Conservation (phyloP, 2,888 invertebrate genomes). For the Troilus luridus region DNA sequence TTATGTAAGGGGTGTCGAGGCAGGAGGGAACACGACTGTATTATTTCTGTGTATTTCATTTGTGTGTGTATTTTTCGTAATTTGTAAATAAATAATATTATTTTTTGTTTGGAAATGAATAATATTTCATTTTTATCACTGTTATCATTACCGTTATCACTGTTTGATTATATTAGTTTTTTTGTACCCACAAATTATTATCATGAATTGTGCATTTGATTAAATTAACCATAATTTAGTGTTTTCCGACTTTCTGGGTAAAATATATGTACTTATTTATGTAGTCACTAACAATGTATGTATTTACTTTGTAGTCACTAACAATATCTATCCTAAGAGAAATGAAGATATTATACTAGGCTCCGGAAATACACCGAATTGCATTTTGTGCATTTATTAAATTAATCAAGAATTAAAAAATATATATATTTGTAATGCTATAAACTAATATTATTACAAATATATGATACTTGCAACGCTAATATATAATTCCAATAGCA, state of each 20-base stretch:
- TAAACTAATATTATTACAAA: no score
- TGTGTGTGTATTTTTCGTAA: not conserved
- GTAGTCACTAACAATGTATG: not conserved
- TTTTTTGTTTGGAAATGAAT: not conserved
- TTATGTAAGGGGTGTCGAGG: not conserved
- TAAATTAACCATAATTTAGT: not conserved
- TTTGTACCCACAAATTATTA: no score
- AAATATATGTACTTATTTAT: not conserved
- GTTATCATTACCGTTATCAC: not conserved
- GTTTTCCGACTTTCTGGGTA: not conserved
- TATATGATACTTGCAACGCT: not conserved
- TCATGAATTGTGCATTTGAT: not conserved
- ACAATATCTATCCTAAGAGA: no score
- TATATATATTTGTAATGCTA: no score
- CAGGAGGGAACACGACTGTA: not conserved
- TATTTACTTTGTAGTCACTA: no score
- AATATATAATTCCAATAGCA: not conserved
- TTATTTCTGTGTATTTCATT: not conserved
- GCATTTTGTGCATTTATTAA: not conserved
- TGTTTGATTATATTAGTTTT: not conserved
- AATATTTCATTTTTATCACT: not conserved
- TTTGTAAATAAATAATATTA: not conserved
- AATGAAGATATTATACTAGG: not conserved
- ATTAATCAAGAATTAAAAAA: no score
- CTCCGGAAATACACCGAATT: not conserved